Conservation (phyloP, 2,888 invertebrate genomes). For the Drosophila mimica region DNA sequence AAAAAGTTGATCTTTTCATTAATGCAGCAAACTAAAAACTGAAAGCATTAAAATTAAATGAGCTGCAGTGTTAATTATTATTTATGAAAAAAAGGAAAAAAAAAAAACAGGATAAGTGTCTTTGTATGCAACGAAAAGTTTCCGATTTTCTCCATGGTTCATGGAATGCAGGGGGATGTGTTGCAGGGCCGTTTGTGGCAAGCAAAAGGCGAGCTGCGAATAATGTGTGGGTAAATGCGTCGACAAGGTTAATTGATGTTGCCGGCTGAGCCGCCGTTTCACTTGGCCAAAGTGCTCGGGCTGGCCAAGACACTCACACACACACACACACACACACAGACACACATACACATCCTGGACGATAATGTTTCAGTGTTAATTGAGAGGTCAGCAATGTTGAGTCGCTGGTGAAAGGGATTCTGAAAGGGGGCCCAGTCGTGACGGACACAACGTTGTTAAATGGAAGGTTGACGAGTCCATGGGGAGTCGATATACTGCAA, state of each 20-base stretch:
- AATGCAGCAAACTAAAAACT: background rate
- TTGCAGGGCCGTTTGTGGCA: background rate
- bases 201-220: slow-evolving; percentile 21
- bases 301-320: slow-evolving; percentile 20
- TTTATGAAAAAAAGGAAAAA: background rate
- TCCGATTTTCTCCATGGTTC: background rate
- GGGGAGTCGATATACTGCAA: slow-evolving; percentile 8
- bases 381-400: slow-evolving; percentile 40
- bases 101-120: background rate
- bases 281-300: slow-evolving; percentile 53
- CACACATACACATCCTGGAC: slow-evolving; percentile 6
- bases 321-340: background rate
- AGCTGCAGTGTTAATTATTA: background rate
- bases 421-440: background rate
- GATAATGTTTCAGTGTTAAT: slow-evolving; percentile 64
- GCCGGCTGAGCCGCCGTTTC: slow-evolving; percentile 47
- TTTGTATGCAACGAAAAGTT: background rate
- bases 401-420: background rate
- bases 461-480: slow-evolving; percentile 1
- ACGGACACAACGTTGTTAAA: background rate
- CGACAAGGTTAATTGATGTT: slow-evolving; percentile 66
- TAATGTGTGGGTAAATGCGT: slow-evolving; percentile 37
- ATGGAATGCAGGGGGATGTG: background rate
- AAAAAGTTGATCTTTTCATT: background rate
- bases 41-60: background rate